Percentiles rank a stretch among this genome's conserved stretches.
Conservation (phyloP, 1,140 invertebrate species). For the Leptopilina clavipes region DNA sequence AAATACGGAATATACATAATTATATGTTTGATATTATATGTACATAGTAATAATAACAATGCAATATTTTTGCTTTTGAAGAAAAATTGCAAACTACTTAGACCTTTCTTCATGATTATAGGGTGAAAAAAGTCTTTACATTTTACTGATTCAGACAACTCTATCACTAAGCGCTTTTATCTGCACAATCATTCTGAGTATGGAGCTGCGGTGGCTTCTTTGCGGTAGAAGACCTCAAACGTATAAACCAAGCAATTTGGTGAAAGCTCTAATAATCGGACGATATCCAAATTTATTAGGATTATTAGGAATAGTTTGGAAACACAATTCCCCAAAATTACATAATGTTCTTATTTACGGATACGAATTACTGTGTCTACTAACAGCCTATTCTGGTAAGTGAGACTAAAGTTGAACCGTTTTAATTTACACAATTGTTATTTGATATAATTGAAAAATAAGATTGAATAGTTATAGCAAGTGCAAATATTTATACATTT, state of each 20-base stretch:
- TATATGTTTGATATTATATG: too few relatives aligned
- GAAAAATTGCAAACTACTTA: not conserved
- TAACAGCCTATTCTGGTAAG: conserved; percentile 72
- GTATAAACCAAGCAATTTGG: conserved; percentile 62
- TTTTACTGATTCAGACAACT: conserved; percentile 61
- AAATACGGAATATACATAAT: not conserved
- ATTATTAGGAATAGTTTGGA: conserved; percentile 69
- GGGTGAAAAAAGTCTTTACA: conserved; percentile 66
- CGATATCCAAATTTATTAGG: conserved; percentile 69
- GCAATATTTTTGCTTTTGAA: not conserved
- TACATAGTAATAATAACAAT: not conserved
- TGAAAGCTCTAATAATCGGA: conserved; percentile 65
- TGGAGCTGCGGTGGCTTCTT: conserved; percentile 64
- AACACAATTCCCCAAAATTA: conserved; percentile 60
- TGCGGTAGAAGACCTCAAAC: conserved; percentile 52
- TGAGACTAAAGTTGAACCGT: too few relatives aligned
- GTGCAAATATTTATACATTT: too few relatives aligned
- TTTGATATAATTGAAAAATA: too few relatives aligned
- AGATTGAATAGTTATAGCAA: too few relatives aligned
- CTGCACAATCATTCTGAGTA: conserved; percentile 55
- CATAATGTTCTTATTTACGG: conserved; percentile 69
- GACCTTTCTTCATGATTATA: conserved; percentile 47
- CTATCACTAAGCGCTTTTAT: conserved; percentile 64
- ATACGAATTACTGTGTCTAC: conserved; percentile 68
- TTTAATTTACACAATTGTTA: too few relatives aligned